Evolutionary conservation across 2,797 vertebrate genomes (phyloP), one percentile per base, ranked within the genome.

Genomic region (Masticophis lateralis): DNA sequence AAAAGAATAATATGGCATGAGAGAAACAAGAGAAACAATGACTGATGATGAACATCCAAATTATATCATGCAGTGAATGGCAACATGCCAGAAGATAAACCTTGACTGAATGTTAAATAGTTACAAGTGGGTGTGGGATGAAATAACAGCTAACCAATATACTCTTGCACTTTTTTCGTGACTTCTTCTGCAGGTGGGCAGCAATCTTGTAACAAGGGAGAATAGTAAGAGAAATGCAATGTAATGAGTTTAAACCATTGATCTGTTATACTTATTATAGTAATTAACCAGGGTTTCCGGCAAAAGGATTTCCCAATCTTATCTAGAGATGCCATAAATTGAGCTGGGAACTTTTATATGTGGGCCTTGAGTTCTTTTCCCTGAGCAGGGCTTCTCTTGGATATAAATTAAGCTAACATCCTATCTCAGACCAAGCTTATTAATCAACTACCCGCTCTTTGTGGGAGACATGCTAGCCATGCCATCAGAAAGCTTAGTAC

Each of bases 91-190:
- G 89, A 14, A 92, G 1, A 74, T 16, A 95, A 91, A 25, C 3
- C 13, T 28, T 60, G n/a, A 94, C 69, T 95, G 6, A 22, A 91
- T 94, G 90, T 92, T 94, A 95, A 43, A 92, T 53, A 92, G 89
- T 22, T 69, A 92, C 57, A 1, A 60, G 18, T 59, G 91, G 94
- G 91, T 92, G n/a, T 90, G 88, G 90, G 32, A 43, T 22, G 37
- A n/a, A 7, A 93, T 8, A 4, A 91, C 5, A 43, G 4, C 16
- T 28, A 47, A 55, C 63, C 69, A 88, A 56, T 22, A 47, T 5
- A 28, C n/a, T n/a, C 37, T 63, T 63, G 7, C 37, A 79, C 18
- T 79, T 43, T 32, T 87, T 57, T 87, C 53, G 32, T 9, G 37
- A 14, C 51, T 27, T 90, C 47, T 28, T 56, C 20, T 74, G n/a